Base-by-base conservation (phyloP, 1,140 invertebrate genomes). In the Lepidostoma basale region DNA sequence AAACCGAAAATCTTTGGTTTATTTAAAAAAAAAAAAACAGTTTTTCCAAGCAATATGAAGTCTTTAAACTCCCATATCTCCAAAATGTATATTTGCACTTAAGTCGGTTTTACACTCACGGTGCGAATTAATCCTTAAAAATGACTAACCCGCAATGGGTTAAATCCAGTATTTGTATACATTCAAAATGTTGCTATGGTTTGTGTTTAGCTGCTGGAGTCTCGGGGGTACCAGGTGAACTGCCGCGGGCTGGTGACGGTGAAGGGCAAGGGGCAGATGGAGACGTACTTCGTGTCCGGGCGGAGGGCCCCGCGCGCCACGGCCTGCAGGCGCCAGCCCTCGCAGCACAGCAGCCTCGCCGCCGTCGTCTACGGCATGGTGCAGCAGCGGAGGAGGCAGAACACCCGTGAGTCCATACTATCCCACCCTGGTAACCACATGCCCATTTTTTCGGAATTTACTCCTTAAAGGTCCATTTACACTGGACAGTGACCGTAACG, bases 261-360 rank as follows among this genome's bases (percentile, higher is more conserved):
- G 0, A 98, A 98, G 79, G 96, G 95, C 14, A 98, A 98, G 82
- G 96, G 96, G 0, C 88, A 90, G 62, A 97, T 98, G 96, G 92
- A 94, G 76, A 98, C 96, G 0, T 97, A 92, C 79, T 97, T 94
- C 79, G 91, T 98, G 23, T 76, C 88, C 16, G 92, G 89, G 23
- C 85, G 87, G 67, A 84, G 86, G 25, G 68, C 81, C 74, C 63
- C 77, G 69, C 49, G 78, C 75, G 33, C 77, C 6, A 76, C 78
- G 0, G 80, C 82, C 28, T 84, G 88, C 69, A 82, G 84, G 16
- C 81, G 90, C 1, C 88, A 91, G 72, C 87, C 89, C 0, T 90
- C 88, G 69, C 88, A 88, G 72, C 90, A 92, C 74, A 90, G 89
- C 71, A 90, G 88, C 72, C 85, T 96, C 49, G 92, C 92, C 14